Percentiles rank a stretch among this genome's conserved stretches.
phyloP scores from a whole-genome alignment of 2,797 vertebrate species.

The Sorex maritimensis region DNA sequence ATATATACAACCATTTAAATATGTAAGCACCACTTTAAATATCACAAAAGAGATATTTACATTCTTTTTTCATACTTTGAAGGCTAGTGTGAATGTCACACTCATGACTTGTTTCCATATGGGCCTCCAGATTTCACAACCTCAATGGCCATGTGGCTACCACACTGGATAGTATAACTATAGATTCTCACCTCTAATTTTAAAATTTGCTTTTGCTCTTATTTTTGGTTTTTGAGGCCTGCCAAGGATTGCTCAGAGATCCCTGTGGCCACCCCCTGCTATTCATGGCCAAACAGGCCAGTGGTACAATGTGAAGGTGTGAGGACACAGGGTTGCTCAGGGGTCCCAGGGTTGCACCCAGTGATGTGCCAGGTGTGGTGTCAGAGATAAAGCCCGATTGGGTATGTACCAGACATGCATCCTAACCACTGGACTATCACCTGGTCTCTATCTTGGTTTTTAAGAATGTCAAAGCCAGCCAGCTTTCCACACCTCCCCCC shows the following conservation, averaged over 20 bases:
- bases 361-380: background rate
- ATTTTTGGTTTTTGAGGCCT: background rate
- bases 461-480: background rate
- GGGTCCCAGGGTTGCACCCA: background rate
- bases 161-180: background rate
- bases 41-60: background rate
- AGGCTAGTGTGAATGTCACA: conserved; percentile 5
- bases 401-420: too few species aligned
- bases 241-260: background rate
- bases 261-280: too few species aligned
- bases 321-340: background rate
- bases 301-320: background rate
- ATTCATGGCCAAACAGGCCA: background rate
- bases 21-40: background rate
- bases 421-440: too few species aligned
- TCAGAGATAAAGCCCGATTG: too few species aligned
- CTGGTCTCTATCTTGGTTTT: background rate
- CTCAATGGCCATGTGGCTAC: background rate
- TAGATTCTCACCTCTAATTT: background rate
- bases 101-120: background rate
- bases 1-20: background rate
- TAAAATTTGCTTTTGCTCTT: background rate
- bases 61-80: conserved; percentile 8
- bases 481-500: background rate
- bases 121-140: background rate